Evolutionary conservation across 2,113 vertebrate genomes (phyloP).

Genomic region (Corydoras maculifer): DNA sequence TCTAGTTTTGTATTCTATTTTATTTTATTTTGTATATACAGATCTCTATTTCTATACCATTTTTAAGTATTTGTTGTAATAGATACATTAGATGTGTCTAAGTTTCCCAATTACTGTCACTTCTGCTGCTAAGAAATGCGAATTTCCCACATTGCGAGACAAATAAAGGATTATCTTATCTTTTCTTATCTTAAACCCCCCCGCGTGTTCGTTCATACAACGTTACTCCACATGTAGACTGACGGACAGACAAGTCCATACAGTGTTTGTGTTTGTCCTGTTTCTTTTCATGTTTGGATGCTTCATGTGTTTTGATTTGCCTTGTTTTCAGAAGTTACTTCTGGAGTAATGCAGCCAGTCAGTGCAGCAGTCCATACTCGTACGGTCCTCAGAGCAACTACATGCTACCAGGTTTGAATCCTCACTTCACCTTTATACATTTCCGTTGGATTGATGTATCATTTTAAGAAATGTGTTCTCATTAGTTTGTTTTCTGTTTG

Average conservation of each 20-base stretch:
- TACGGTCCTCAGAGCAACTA: conserved; percentile 55
- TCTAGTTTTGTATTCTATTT: too few species aligned
- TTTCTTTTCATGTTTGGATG: neutral
- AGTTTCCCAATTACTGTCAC: too few species aligned
- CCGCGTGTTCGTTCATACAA: too few species aligned
- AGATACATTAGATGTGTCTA: too few species aligned
- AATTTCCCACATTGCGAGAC: too few species aligned
- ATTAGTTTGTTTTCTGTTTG: neutral
- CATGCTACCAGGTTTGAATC: conserved; percentile 43
- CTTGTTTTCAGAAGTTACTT: conserved; percentile 54
- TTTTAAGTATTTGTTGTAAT: too few species aligned
- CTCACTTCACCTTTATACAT: neutral
- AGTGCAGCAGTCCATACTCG: conserved; percentile 55
- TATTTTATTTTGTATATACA: too few species aligned
- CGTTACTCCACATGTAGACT: too few species aligned
- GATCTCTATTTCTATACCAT: too few species aligned
- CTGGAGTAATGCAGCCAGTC: conserved; percentile 60
- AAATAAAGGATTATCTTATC: too few species aligned
- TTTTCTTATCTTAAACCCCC: too few species aligned
- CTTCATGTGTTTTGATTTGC: neutral
- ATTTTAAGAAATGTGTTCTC: neutral
- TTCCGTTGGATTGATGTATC: neutral
- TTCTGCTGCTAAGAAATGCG: too few species aligned
- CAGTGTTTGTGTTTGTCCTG: neutral
- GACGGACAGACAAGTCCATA: neutral